Conservation (phyloP, 2,888 invertebrate species). For the Candidula unifasciata region DNA sequence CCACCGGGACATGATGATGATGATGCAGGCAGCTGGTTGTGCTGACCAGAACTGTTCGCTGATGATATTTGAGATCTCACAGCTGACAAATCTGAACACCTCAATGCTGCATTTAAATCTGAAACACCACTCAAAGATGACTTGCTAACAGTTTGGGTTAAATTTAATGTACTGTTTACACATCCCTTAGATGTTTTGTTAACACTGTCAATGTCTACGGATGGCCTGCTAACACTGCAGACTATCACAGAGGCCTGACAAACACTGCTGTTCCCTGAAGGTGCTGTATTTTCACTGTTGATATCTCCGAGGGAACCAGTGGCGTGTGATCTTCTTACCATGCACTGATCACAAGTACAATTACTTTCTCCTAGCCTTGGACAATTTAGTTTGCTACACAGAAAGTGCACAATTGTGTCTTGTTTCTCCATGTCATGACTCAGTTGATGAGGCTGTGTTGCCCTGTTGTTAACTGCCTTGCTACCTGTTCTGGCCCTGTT, state of each 20-base stretch:
- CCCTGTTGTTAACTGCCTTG: too few relatives aligned
- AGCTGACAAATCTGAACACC: neutral
- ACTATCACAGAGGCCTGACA: too few relatives aligned
- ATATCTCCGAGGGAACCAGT: neutral
- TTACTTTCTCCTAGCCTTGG: neutral
- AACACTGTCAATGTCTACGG: too few relatives aligned
- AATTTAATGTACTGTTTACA: neutral
- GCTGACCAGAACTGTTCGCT: neutral
- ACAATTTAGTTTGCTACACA: neutral
- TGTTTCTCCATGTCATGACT: neutral
- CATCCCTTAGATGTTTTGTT: neutral
- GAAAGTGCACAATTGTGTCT: conserved; percentile 1
- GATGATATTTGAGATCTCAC: neutral
- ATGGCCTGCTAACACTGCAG: too few relatives aligned
- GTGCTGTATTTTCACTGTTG: too few relatives aligned
- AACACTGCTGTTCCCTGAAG: too few relatives aligned
- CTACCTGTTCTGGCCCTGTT: neutral
- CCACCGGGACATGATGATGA: neutral
- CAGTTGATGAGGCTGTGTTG: neutral
- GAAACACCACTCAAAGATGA: too few relatives aligned
- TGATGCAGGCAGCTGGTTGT: neutral
- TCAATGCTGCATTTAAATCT: neutral
- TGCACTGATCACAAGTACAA: neutral
- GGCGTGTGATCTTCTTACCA: neutral
- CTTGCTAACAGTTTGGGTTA: neutral